A percentile compares a stretch with the other conserved stretches of the same genome.
Conservation (phyloP, 2,888 invertebrate genomes). For the Epistrophe grossulariae region DNA sequence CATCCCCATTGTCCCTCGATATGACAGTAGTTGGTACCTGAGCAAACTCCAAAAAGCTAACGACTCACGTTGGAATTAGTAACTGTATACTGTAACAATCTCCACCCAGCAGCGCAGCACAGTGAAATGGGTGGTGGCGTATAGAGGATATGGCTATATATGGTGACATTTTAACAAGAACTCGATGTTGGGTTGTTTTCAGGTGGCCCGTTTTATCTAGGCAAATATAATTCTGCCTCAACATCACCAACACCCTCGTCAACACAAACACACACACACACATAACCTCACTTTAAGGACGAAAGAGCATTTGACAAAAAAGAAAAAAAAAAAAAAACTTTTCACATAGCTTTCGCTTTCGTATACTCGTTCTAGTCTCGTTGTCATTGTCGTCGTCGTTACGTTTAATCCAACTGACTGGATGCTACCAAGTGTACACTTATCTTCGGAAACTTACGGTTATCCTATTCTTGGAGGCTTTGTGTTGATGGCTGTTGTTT, state of each 20-base stretch:
- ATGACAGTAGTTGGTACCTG: slow-evolving; percentile 10
- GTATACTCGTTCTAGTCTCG: background rate
- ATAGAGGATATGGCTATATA: slow-evolving; percentile 18
- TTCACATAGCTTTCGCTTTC: slow-evolving; percentile 22
- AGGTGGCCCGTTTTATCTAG: slow-evolving; percentile 50
- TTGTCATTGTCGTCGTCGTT: slow-evolving; percentile 10
- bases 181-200: slow-evolving; percentile 26
- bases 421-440: slow-evolving; percentile 49
- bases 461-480: slow-evolving; percentile 64
- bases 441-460: slow-evolving; percentile 59
- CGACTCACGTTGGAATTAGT: slow-evolving; percentile 54
- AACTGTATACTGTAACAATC: slow-evolving; percentile 34
- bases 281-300: background rate
- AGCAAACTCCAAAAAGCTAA: slow-evolving; percentile 24
- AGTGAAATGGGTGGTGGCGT: background rate
- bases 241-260: slow-evolving; percentile 15
- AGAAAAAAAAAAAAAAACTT: background rate
- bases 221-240: background rate
- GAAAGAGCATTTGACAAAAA: background rate
- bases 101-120: background rate
- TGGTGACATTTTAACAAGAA: slow-evolving; percentile 35
- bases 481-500: slow-evolving; percentile 53
- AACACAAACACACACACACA: background rate
- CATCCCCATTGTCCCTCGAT: slow-evolving; percentile 17
- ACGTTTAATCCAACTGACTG: slow-evolving; percentile 38